phyloP scores from a whole-genome alignment of 1,140 invertebrate species.

The Zaprionus africanus region DNA sequence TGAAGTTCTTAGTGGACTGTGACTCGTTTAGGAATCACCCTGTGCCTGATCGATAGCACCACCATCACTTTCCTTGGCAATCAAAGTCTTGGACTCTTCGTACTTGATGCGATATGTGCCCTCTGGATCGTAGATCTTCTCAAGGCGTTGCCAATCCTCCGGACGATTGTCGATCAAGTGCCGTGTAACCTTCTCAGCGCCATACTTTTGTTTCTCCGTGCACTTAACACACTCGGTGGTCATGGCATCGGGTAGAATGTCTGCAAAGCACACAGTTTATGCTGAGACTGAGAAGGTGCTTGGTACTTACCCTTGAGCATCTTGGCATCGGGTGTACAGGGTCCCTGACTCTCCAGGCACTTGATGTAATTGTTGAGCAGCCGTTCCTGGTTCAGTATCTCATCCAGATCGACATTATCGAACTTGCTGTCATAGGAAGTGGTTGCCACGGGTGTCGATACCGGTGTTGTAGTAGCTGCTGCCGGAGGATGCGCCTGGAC shows the following conservation, averaged over 20 bases:
- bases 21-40: constrained; percentile 9
- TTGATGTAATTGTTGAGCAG: constrained; percentile 88
- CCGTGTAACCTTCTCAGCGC: constrained; percentile 85
- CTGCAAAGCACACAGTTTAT: constrained; percentile 43
- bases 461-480: constrained; percentile 51
- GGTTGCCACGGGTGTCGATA: constrained; percentile 39
- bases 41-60: constrained; percentile 4
- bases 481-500: constrained; percentile 59
- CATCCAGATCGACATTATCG: constrained; percentile 89
- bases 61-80: neutral
- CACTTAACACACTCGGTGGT: constrained; percentile 87
- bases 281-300: too few species aligned
- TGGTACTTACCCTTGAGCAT: constrained; percentile 86
- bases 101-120: constrained; percentile 85
- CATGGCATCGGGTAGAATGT: constrained; percentile 88
- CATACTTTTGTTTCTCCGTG: constrained; percentile 86
- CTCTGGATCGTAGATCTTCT: constrained; percentile 87
- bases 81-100: constrained; percentile 49
- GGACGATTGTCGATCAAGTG: constrained; percentile 86
- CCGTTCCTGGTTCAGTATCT: constrained; percentile 88
- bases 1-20: neutral
- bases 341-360: constrained; percentile 88
- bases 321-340: constrained; percentile 89
- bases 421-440: constrained; percentile 88
- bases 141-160: constrained; percentile 86